Evolutionary conservation across 2,888 invertebrate genomes (phyloP), one percentile per base, ranked within the genome.

Genomic region (Actias luna): DNA sequence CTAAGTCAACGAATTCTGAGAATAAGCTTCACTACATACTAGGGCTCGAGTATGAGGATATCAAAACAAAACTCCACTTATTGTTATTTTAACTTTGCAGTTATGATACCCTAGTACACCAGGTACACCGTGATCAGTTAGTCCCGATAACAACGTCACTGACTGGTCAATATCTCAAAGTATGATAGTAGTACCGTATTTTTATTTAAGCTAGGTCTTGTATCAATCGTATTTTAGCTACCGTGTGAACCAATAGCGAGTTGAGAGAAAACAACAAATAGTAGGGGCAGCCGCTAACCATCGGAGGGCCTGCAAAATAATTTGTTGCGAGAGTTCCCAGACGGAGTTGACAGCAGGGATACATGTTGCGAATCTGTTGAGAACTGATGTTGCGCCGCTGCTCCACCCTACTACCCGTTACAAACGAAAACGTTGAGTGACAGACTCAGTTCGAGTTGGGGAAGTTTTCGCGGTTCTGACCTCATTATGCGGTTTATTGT

Each of bases 321-420:
- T 80, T 75, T 73, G 77, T 76, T 69, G 70, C 62, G 65, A 73
- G 62, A 80, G 70, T 80, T 78, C 70, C 67, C 74, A 77, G 80
- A 78, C 78, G 60, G 25, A 63, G 42, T 62, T 71, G 80, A 79
- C 81, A 79, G 77, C 63, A 65, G 60, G 67, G 68, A 68, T 72
- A 52, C 35, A 55, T 25, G 52, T 55, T 55, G 55, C n/a, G 55
- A 55, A 55, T 68, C 69, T 66, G 64, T 42, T 63, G 46, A 46
- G 57, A 64, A 59, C 65, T 62, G 64, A 65, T 67, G 68, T 66
- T 64, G 39, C 60, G 3, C 60, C 52, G 50, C 27, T 57, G 57
- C 46, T 59, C 50, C 33, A 29, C 36, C 25, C 33, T 46, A n/a
- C n/a, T n/a, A 58, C 60, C 63, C 61, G 63, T n/a, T n/a, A 42